phyloP scores from a whole-genome alignment of 2,888 invertebrate genomes.

The Oscheius sp. region DNA sequence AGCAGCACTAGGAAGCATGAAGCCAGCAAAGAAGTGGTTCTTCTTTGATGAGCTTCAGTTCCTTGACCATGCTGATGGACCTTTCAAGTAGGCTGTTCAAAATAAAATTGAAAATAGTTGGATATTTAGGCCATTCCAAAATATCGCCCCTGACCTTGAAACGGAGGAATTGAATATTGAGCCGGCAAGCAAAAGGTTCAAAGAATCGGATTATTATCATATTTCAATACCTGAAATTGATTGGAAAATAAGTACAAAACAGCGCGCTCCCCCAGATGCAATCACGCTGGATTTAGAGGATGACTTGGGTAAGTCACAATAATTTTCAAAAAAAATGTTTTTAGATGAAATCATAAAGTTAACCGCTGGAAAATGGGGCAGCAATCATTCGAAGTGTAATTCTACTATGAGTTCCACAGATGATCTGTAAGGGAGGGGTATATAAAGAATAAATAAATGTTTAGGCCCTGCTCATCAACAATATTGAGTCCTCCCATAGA shows the following conservation, averaged over 20 bases:
- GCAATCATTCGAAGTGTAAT: background rate
- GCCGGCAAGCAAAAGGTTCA: background rate
- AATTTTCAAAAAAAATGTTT: background rate
- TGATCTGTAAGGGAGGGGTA: background rate
- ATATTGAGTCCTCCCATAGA: background rate
- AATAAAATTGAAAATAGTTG: background rate
- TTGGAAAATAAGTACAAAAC: background rate
- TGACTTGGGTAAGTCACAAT: constrained; percentile 4
- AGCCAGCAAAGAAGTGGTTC: constrained; percentile 19
- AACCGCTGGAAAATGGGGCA: constrained; percentile 23
- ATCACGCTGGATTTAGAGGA: constrained; percentile 1
- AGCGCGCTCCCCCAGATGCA: background rate
- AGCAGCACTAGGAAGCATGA: background rate
- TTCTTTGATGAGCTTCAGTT: constrained; percentile 32
- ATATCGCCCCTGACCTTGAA: background rate
- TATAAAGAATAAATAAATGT: background rate
- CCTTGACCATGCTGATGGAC: constrained; percentile 5
- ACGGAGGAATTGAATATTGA: constrained; percentile 3
- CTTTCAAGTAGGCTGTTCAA: constrained; percentile 1
- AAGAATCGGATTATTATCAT: background rate
- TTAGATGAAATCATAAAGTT: constrained; percentile 1
- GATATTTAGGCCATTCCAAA: background rate
- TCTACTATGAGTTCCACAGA: background rate
- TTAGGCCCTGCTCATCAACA: too few relatives aligned
- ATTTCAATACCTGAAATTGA: constrained; percentile 12